phyloP scores from a whole-genome alignment of 1,140 invertebrate species.

The Hylaeus anthracinus region DNA sequence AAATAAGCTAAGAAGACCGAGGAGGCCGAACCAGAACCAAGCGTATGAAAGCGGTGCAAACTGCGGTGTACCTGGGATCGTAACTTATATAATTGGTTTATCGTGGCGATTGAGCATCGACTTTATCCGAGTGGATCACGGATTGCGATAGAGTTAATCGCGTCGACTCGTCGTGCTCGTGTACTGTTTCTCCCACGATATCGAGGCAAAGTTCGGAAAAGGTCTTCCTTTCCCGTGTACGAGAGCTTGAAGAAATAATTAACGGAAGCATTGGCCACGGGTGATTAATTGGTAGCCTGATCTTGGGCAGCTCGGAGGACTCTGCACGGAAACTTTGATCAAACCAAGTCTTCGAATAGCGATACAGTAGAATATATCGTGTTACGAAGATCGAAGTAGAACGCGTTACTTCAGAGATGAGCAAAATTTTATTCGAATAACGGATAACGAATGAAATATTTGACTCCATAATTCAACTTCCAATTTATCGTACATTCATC shows the following conservation, averaged over 20 bases:
- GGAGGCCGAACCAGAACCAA: constrained; percentile 16
- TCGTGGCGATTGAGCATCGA: constrained; percentile 27
- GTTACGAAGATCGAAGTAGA: no score
- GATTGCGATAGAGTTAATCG: constrained; percentile 13
- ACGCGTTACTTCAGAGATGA: no score
- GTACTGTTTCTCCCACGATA: background rate
- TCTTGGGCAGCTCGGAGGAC: no score
- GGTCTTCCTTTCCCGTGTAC: background rate
- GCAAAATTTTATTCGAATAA: no score
- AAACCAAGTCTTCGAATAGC: background rate
- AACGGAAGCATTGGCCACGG: background rate
- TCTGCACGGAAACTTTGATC: no score
- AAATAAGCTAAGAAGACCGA: constrained; percentile 23
- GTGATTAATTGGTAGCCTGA: no score
- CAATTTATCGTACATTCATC: no score
- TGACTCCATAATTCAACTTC: no score
- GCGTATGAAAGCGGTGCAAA: constrained; percentile 45
- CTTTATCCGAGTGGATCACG: background rate
- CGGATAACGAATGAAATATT: no score
- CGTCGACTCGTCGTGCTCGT: background rate
- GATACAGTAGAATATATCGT: no score
- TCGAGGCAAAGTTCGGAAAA: background rate
- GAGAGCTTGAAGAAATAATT: background rate
- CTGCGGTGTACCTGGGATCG: constrained; percentile 34
- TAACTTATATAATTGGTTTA: constrained; percentile 42